Evolutionary conservation across 2,797 vertebrate genomes (phyloP), one percentile per base, ranked within the genome.

Genomic region (Macrochelys suwanniensis): DNA sequence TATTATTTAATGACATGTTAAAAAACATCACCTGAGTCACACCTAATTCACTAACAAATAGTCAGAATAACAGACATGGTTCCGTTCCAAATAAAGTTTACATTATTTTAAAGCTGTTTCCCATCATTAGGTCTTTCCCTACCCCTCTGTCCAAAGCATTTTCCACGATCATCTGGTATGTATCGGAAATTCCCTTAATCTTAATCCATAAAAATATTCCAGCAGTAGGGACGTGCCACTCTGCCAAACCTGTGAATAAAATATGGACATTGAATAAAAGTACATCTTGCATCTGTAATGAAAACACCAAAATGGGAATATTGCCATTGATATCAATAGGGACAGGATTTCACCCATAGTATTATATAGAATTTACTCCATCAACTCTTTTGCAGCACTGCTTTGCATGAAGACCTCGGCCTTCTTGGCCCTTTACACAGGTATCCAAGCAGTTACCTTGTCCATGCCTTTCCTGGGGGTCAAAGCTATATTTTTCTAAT

Each of bases 131-230:
- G 61, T 23, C 61, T 86, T 84, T 61, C 56, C 88, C 86, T 96
- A 99, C 99, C 98, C 98, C 97, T 96, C 98, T 99, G 92, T 99
- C 97, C 42, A 97, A 65, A 4, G 98, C 98, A 96, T 98, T 99
- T 97, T 99, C 96, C 97, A 97, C 98, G 74, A 99, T 99, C 93
- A 99, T 97, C 90, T 98, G 91, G 59, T 98, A 96, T 82, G 98
- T 98, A 94, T 99, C 98, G 17, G 97, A 80, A 50, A 98, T 95
- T 85, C 98, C 98, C 86, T 98, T 99, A 37, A 99, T 87, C 97
- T 98, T 99, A 97, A 99, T 97, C 99, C 98, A 99, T 84, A 99
- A 96, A 98, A 99, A 99, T 98, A 99, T 98, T 90, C 99, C 98
- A 28, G 98, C 98, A 19, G 97, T 97, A 4, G 98, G 98, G 84